Conservation (phyloP, 2,888 invertebrate genomes). For the Lepeophtheirus nordmannii region DNA sequence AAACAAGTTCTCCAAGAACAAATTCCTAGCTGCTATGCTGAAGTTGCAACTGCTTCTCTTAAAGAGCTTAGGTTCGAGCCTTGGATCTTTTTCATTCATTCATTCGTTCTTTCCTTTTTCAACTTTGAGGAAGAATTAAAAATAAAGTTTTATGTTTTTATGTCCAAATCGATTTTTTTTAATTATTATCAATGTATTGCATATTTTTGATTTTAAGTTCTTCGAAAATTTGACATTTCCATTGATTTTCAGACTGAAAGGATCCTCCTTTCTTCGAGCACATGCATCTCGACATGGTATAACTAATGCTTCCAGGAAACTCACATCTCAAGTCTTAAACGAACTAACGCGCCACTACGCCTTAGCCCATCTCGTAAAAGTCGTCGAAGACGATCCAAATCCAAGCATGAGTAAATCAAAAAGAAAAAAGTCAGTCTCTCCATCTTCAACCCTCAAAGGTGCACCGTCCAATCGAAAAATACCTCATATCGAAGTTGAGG, state of each 20-base stretch:
- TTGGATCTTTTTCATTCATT: no score
- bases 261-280: slow-evolving; percentile 12
- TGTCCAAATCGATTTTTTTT: no score
- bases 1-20: not conserved
- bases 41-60: not conserved
- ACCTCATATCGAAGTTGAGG: no score
- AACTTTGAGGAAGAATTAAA: no score
- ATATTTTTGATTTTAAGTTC: no score
- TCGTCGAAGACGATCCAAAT: slow-evolving; percentile 9
- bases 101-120: no score
- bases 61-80: slow-evolving; percentile 3
- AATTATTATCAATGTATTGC: no score
- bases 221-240: no score
- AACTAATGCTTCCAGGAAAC: slow-evolving; percentile 18
- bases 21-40: not conserved
- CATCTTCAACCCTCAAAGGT: not conserved
- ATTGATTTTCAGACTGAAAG: not conserved
- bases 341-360: slow-evolving; percentile 12
- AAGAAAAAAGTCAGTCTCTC: not conserved
- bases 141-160: no score
- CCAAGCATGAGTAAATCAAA: not conserved
- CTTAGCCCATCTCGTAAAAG: not conserved
- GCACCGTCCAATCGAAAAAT: not conserved
- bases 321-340: slow-evolving; percentile 1
- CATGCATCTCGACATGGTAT: slow-evolving; percentile 20